Base-by-base conservation (phyloP, 2,113 vertebrate species). In the Myotis yumanensis region DNA sequence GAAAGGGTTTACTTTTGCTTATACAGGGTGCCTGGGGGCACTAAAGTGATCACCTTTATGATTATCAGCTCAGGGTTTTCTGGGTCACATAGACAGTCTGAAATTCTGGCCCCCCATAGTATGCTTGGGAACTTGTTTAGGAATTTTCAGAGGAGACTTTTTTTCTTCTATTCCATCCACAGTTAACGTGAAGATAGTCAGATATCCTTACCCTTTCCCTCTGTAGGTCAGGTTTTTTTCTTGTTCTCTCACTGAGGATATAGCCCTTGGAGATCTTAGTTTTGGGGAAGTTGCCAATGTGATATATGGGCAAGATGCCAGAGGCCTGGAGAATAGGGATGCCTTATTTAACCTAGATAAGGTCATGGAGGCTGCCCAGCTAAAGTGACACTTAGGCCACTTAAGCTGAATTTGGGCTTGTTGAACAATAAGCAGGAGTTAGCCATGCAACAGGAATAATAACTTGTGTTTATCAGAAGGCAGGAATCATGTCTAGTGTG, bases 61-160 rank as follows among this genome's bases (percentile, higher is more conserved):
- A 37, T 75, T 96, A 88, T 77, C 35, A 90, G n/a, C 51, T 86
- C n/a, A 62, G 28, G 32, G 28, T 66, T 85, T 82, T 90, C 75
- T 93, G 35, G 57, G 75, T 83, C 75, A 90, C 22, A 52, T n/a
- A 54, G 35, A n/a, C 71, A 54, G 18, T 86, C 5, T 86, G 69
- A 93, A 87, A 89, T 86, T 87, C 69, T 83, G 48, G 1, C 32
- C 30, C 35, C 25, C 25, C 23, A 48, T 25, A 52, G 5, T 66
- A 20, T 72, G 17, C 48, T 66, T 75, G 18, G 32, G 68, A 32
- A 86, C 73, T 75, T 82, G 30, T 62, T 86, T 68, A 92, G 69
- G 51, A 77, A 83, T 87, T 71, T 64, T 86, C 82, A 90, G 40
- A 85, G 35, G 69, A 75, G 32, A 59, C n/a, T 69, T 76, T 40